Conservation (phyloP, 1,140 invertebrate species). For the Bilobella aurantiaca region DNA sequence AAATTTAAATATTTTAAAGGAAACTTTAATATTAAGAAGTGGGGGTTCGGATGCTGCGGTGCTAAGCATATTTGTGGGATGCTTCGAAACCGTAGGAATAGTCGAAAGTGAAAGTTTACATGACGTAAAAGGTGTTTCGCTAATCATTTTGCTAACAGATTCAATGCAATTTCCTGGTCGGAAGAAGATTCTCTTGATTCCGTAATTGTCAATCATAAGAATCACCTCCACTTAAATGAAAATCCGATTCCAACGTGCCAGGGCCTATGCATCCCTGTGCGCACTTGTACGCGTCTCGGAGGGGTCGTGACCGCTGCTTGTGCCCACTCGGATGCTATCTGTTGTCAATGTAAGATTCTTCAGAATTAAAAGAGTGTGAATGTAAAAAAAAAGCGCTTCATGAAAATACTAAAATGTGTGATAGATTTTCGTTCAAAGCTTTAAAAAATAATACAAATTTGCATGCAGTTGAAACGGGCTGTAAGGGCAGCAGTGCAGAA, state of each 20-base stretch:
- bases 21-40: no score
- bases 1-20: no score
- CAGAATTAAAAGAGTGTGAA: background rate
- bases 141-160: no score
- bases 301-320: conserved; percentile 18
- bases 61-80: no score
- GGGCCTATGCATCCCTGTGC: conserved; percentile 21
- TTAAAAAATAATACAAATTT: no score
- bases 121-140: no score
- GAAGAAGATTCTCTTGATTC: background rate
- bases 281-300: conserved; percentile 17
- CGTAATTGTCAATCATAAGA: background rate
- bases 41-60: no score
- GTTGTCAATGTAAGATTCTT: conserved; percentile 23
- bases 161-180: background rate
- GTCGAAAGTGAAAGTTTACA: no score
- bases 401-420: no score
- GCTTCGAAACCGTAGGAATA: no score
- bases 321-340: conserved; percentile 4
- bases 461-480: conserved; percentile 37
- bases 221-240: background rate
- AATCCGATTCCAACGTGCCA: background rate
- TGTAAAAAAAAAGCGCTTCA: background rate
- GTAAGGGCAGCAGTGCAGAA: conserved; percentile 37
- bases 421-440: no score